These are phyloP conservation scores for Gila orcuttii DNA, from an alignment of 2,113 vertebrate genomes.

Conservation along the genomic window DNA sequence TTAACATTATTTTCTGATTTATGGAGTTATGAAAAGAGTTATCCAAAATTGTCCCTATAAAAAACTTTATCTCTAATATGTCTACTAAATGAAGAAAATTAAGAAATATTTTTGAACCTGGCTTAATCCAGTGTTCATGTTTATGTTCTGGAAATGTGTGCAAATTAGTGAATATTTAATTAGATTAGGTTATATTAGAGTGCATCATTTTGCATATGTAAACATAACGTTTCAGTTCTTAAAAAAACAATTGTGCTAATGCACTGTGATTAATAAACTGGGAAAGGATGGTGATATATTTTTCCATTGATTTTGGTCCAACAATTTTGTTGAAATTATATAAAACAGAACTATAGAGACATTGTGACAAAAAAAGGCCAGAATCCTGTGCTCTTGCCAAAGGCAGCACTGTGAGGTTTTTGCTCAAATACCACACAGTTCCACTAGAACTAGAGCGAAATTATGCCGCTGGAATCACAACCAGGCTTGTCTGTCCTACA, in stretches of 20 bases:
- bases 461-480: neutral
- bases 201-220: neutral
- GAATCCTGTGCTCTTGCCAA: constrained; percentile 37
- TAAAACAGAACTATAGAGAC: constrained; percentile 5
- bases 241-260: neutral
- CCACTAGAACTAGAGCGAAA: constrained; percentile 2
- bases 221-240: neutral
- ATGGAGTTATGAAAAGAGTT: neutral
- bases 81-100: neutral
- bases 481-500: neutral
- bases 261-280: neutral
- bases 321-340: neutral
- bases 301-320: neutral
- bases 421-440: neutral
- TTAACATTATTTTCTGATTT: neutral
- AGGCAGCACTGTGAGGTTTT: constrained; percentile 27
- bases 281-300: neutral
- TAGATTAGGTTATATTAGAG: neutral
- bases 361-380: constrained; percentile 3
- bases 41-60: neutral
- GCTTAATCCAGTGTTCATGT: neutral
- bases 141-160: neutral
- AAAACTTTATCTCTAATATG: neutral
- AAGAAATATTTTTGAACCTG: neutral
- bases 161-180: neutral